A percentile compares a stretch with the other conserved stretches of the same genome.
Conservation (phyloP, 2,888 invertebrate genomes). For the Acrocera orbiculus region DNA sequence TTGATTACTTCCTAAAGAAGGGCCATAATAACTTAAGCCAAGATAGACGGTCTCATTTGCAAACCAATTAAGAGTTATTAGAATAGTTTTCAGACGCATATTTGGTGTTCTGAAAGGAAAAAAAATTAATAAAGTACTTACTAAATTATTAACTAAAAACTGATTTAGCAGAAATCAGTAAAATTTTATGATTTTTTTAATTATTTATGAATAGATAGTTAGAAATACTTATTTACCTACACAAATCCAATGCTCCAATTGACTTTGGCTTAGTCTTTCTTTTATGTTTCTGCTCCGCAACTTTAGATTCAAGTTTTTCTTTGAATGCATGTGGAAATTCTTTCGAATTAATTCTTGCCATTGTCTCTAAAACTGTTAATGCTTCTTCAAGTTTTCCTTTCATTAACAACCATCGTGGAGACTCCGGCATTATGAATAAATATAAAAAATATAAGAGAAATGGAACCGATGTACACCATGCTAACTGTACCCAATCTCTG, state of each 20-base stretch:
- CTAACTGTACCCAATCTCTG: constrained; percentile 66
- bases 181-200: too few relatives aligned
- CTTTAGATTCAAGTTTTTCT: constrained; percentile 51
- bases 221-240: constrained; percentile 16
- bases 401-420: constrained; percentile 79
- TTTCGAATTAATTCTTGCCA: constrained; percentile 63
- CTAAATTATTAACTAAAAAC: not conserved
- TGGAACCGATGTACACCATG: constrained; percentile 66
- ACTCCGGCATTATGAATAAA: constrained; percentile 77
- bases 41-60: constrained; percentile 86
- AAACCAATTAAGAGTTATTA: constrained; percentile 81
- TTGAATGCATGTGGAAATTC: constrained; percentile 56
- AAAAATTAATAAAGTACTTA: not conserved
- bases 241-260: constrained; percentile 29
- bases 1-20: constrained; percentile 70
- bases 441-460: constrained; percentile 71
- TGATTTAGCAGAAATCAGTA: too few relatives aligned
- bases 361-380: constrained; percentile 52
- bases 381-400: constrained; percentile 69
- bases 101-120: constrained; percentile 49
- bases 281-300: constrained; percentile 44
- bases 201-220: too few relatives aligned
- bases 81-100: constrained; percentile 69
- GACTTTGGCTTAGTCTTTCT: constrained; percentile 34
- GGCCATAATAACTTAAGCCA: constrained; percentile 80